These are phyloP conservation scores for Podabrus alpinus DNA, from an alignment of 2,888 invertebrate species.

Conservation along the genomic window DNA sequence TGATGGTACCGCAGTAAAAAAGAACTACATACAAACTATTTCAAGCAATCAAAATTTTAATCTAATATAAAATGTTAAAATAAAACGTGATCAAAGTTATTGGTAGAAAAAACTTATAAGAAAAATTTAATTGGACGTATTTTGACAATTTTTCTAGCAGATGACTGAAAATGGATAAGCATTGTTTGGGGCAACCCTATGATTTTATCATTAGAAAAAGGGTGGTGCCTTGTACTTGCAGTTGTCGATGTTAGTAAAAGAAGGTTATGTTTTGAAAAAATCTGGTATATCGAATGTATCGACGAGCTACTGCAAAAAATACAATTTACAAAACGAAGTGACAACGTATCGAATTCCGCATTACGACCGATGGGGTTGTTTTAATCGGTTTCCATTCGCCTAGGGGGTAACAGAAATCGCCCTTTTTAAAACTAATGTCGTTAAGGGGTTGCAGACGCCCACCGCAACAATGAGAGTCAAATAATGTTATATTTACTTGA, in stretches of 20 bases:
- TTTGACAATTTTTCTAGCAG: slow-evolving; percentile 10
- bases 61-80: not conserved
- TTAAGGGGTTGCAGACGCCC: slow-evolving; percentile 54
- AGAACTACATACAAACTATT: too few relatives aligned
- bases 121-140: not conserved
- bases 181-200: slow-evolving; percentile 52
- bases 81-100: not conserved
- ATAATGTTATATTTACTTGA: slow-evolving; percentile 31
- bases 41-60: too few relatives aligned
- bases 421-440: slow-evolving; percentile 50
- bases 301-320: slow-evolving; percentile 44
- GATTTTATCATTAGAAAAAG: slow-evolving; percentile 55
- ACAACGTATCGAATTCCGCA: slow-evolving; percentile 56
- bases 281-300: slow-evolving; percentile 29
- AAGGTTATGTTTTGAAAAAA: slow-evolving; percentile 1
- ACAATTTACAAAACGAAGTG: slow-evolving; percentile 53
- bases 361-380: slow-evolving; percentile 54
- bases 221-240: slow-evolving; percentile 35
- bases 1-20: not conserved
- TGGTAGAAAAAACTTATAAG: not conserved
- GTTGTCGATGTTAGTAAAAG: slow-evolving; percentile 19
- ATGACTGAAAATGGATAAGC: slow-evolving; percentile 43
- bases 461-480: slow-evolving; percentile 47
- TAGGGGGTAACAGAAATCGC: slow-evolving; percentile 49
- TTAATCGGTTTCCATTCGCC: slow-evolving; percentile 53